Base-by-base conservation (phyloP, 2,113 vertebrate genomes). In the Suncus etruscus region DNA sequence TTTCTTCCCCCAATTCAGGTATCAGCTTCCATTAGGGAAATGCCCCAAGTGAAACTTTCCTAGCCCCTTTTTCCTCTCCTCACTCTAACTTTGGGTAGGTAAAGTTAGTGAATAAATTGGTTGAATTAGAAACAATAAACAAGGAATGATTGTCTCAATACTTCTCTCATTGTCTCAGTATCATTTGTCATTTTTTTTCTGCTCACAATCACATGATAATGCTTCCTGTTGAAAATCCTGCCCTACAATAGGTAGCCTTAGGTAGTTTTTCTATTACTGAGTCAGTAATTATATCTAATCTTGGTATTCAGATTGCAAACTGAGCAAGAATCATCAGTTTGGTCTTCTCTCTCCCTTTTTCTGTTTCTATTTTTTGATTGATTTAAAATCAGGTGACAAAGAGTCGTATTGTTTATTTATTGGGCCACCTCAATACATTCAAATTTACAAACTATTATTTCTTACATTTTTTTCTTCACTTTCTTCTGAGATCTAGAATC, bases 331-430 rank as follows among this genome's bases (percentile, higher is more conserved):
- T 18, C 39, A 82, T 69, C 39, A 9, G 1, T 79, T 87, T 89
- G 61, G 79, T 66, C 14, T 61, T 79, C 79, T 85, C 65, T 68
- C 50, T 89, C 92, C 11, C 3, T 39, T 39, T 8, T 63, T 82
- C 79, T 54, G 8, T 27, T 86, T 94, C 5, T 27, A 15, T 68
- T 48, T 61, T 51, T 85, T 93, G 24, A 27, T 79, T 86, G n/a
- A 80, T 66, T 80, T 9, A 27, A 11, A 76, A 84, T 90, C 77
- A 69, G 27, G 47, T 81, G 54, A 85, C 74, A 12, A 69, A 65
- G 24, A 89, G 1, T 8, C 8, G 15, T 80, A 74, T 72, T 80
- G 70, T 29, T 78, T 83, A 47, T 79, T 66, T 54, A 54, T 15
- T 12, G 22, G 61, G 83, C 29, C 39, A 27, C 24, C 16, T 65